Conservation (phyloP, 2,113 vertebrate genomes). For the Donacobius atricapilla region DNA sequence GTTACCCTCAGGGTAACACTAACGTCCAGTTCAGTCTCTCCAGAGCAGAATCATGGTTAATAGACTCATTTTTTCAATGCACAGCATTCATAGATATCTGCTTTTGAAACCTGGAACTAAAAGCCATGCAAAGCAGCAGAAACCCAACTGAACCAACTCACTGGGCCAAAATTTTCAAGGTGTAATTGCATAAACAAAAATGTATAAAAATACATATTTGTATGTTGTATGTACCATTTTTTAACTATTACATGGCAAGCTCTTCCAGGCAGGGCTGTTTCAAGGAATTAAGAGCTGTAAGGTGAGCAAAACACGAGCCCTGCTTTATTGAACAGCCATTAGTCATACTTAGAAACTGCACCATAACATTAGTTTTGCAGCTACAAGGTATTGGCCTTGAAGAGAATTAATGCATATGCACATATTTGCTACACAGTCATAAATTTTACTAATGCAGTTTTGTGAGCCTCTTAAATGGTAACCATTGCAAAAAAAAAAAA, state of each 20-base stretch:
- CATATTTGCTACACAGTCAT: neutral
- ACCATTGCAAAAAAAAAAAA: neutral
- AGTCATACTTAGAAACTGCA: neutral
- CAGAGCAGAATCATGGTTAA: neutral
- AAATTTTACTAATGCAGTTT: conserved; percentile 22
- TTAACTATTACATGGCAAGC: neutral
- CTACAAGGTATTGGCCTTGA: neutral
- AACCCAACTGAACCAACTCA: neutral
- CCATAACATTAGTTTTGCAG: neutral
- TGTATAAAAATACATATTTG: neutral
- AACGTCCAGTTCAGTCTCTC: neutral
- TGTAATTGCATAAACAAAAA: neutral
- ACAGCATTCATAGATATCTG: neutral
- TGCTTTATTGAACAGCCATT: neutral
- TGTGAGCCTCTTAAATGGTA: neutral
- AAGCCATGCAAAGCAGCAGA: neutral
- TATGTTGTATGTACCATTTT: neutral
- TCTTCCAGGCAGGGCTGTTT: neutral
- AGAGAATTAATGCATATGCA: neutral
- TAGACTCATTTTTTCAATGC: neutral
- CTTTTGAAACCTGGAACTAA: neutral
- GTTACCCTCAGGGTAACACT: neutral
- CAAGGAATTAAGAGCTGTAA: neutral
- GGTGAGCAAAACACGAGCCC: neutral
- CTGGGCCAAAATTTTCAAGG: neutral